These are phyloP conservation scores for Caenorhabditis macrosperma DNA, from an alignment of 2,888 invertebrate genomes.

Conservation along the genomic window DNA sequence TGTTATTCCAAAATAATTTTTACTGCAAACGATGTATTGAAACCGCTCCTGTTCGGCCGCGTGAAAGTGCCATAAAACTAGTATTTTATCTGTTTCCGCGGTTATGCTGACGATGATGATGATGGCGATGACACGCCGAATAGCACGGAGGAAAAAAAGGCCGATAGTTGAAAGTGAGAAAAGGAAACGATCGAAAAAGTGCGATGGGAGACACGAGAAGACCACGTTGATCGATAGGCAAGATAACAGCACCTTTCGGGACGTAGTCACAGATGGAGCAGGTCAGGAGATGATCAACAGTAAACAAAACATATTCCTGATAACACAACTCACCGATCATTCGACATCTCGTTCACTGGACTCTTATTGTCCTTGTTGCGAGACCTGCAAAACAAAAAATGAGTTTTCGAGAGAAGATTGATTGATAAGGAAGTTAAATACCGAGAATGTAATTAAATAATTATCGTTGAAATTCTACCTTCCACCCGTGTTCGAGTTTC, in stretches of 20 bases:
- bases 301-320: background rate
- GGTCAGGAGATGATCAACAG: background rate
- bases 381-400: constrained; percentile 33
- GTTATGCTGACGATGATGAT: background rate
- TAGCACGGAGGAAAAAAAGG: background rate
- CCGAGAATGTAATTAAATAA: no score
- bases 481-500: no score
- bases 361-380: constrained; percentile 50
- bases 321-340: constrained; percentile 53
- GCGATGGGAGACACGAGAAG: constrained; percentile 9
- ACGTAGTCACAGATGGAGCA: background rate
- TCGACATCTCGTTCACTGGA: constrained; percentile 50
- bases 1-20: no score
- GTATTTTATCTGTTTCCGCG: background rate
- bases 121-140: background rate
- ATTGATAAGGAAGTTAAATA: no score
- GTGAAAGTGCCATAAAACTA: constrained; percentile 19
- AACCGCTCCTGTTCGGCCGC: background rate
- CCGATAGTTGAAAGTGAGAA: background rate
- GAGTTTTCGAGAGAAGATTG: no score
- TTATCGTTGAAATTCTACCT: no score
- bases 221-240: constrained; percentile 21
- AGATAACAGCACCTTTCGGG: constrained; percentile 31
- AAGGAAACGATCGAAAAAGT: constrained; percentile 6
- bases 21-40: no score